Percentiles rank a stretch among this genome's conserved stretches.
phyloP scores from a whole-genome alignment of 2,888 invertebrate species.

The Macrophya alboannulata region DNA sequence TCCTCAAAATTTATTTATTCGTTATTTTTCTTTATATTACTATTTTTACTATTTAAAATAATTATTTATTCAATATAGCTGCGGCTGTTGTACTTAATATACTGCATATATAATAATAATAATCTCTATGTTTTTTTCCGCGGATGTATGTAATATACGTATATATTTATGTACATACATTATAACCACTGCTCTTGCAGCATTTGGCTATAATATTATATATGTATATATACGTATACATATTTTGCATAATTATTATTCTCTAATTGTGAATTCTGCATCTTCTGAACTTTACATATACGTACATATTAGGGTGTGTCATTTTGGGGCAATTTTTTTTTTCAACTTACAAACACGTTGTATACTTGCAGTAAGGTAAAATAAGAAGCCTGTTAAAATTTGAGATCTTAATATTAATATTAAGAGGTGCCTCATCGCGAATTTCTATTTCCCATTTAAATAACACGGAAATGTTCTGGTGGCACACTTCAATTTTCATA shows the following conservation, averaged over 20 bases:
- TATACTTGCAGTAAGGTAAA: too few relatives aligned
- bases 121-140: background rate
- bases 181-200: background rate
- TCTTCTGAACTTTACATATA: background rate
- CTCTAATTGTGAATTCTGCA: conserved; percentile 7
- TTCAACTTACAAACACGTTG: too few relatives aligned
- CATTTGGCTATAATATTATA: background rate
- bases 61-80: background rate
- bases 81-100: background rate
- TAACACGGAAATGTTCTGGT: too few relatives aligned
- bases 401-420: too few relatives aligned
- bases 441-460: too few relatives aligned
- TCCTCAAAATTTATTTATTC: background rate
- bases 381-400: too few relatives aligned
- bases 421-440: too few relatives aligned
- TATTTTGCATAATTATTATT: background rate
- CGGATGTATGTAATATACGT: too few relatives aligned
- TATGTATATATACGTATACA: background rate
- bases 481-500: too few relatives aligned
- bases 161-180: too few relatives aligned
- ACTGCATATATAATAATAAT: background rate
- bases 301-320: too few relatives aligned
- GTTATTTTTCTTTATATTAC: background rate
- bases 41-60: background rate
- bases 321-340: too few relatives aligned